phyloP scores from a whole-genome alignment of 2,888 invertebrate species.

The Polyommatus iphigenia region DNA sequence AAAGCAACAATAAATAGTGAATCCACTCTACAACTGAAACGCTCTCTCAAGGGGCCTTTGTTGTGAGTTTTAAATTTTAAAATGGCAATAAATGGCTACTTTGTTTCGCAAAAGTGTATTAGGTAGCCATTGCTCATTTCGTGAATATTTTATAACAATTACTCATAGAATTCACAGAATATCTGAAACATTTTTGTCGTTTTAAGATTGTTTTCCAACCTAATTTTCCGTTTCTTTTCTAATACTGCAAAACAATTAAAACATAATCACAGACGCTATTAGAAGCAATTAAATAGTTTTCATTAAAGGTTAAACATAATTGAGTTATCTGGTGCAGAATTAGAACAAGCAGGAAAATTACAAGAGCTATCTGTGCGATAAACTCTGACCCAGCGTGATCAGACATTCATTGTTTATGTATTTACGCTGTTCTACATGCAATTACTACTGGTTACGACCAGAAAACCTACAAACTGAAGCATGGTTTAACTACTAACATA shows the following conservation, averaged over 20 bases:
- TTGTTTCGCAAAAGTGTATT: constrained; percentile 3
- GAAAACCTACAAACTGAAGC: background rate
- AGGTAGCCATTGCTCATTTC: background rate
- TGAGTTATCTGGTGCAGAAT: constrained; percentile 52
- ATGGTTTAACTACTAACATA: background rate
- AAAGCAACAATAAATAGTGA: constrained; percentile 18
- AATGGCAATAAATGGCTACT: constrained; percentile 3
- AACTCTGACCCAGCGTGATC: constrained; percentile 54
- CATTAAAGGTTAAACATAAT: constrained; percentile 20
- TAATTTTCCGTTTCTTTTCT: background rate
- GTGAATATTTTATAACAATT: background rate
- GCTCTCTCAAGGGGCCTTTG: constrained; percentile 4
- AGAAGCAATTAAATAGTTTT: background rate
- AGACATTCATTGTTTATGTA: constrained; percentile 36
- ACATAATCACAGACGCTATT: background rate
- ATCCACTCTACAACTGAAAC: constrained; percentile 19
- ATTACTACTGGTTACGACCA: constrained; percentile 13
- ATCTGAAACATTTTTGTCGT: background rate
- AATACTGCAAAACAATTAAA: background rate
- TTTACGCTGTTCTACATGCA: constrained; percentile 7
- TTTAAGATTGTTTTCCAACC: background rate
- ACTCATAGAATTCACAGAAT: background rate
- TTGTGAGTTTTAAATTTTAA: constrained; percentile 1
- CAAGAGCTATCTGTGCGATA: constrained; percentile 56
- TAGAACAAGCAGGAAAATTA: constrained; percentile 72